phyloP scores from a whole-genome alignment of 2,797 vertebrate genomes.

The Phyllotis vaccarum region DNA sequence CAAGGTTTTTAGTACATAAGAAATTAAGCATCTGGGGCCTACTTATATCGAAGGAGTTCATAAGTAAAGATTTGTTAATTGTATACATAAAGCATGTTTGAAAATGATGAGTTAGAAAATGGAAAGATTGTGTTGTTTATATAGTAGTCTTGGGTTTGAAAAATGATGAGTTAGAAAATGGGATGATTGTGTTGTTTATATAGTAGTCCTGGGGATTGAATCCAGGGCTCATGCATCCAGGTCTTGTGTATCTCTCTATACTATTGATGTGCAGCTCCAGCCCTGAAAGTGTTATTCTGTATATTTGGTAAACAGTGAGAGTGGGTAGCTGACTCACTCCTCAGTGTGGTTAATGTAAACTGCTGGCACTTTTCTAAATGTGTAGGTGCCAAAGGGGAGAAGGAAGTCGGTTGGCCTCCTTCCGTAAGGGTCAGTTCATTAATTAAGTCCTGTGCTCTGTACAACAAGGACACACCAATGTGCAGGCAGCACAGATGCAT shows the following conservation, averaged over 20 bases:
- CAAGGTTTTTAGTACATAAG: neutral
- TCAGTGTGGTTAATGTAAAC: slow-evolving; percentile 4
- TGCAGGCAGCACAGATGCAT: neutral
- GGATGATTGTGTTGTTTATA: neutral
- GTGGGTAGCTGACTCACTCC: neutral
- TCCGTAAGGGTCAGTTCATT: neutral
- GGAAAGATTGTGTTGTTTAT: neutral
- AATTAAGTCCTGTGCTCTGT: neutral
- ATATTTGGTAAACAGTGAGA: slow-evolving; percentile 4
- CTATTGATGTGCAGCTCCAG: neutral
- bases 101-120: neutral
- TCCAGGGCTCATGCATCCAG: neutral
- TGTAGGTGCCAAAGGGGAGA: slow-evolving; percentile 19
- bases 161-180: neutral
- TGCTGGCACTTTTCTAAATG: neutral
- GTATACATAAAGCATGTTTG: slow-evolving; percentile 49
- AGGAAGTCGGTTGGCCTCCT: slow-evolving; percentile 20
- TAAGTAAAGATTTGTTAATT: slow-evolving; percentile 43
- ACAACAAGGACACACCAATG: neutral
- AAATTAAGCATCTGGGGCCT: neutral
- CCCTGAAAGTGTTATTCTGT: neutral
- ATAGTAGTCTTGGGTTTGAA: neutral
- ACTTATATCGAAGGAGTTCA: slow-evolving; percentile 20
- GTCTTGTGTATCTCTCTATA: too few relatives aligned
- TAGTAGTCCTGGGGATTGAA: neutral